Base-by-base conservation (phyloP, 2,113 vertebrate species). In the Pelusios castaneus region DNA sequence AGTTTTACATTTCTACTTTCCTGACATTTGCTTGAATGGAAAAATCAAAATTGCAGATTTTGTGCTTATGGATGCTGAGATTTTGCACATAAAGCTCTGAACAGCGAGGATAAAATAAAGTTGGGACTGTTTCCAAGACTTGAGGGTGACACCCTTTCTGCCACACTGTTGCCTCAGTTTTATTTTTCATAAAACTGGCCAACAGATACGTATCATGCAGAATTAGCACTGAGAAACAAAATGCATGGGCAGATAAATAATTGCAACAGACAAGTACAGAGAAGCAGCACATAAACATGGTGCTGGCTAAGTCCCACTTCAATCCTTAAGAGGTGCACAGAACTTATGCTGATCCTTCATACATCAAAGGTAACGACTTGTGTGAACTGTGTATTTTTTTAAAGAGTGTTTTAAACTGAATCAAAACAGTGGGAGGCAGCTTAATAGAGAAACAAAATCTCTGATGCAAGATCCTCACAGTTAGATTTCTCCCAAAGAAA, bases 291-390 rank as follows among this genome's bases (percentile, higher is more conserved):
- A 81, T 17, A 34, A 3, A 5, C 17, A 8, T 60, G 31, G 45
- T 41, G 10, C 80, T 83, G 80, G 5, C 34, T 7, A 43, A 6
- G 2, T n/a, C 63, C 63, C 63, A 67, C 17, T 19, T 67, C 17
- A 67, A 21, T 17, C 34, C 63, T 67, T 63, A 14, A 84, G 0
- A 12, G 21, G 38, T 8, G 14, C 82, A 7, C 41, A 41, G 77
- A 91, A 14, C 56, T 45, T 19, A 12, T 4, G 56, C 19, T 49
- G 45, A 47, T 19, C 54, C 47, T 12, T 0, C 0, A 75, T 49
- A 84, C 76, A 41, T 52, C 84, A 85, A 10, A 82, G 0, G 0
- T 13, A 49, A 89, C 34, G 29, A 14, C 51, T 14, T 52, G 13
- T 52, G 47, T 4, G 5, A 31, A 60, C 2, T 6, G 8, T 7